Evolutionary conservation across 2,888 invertebrate species (phyloP), one percentile per base, ranked within the genome.

Genomic region (Bibio marci): DNA sequence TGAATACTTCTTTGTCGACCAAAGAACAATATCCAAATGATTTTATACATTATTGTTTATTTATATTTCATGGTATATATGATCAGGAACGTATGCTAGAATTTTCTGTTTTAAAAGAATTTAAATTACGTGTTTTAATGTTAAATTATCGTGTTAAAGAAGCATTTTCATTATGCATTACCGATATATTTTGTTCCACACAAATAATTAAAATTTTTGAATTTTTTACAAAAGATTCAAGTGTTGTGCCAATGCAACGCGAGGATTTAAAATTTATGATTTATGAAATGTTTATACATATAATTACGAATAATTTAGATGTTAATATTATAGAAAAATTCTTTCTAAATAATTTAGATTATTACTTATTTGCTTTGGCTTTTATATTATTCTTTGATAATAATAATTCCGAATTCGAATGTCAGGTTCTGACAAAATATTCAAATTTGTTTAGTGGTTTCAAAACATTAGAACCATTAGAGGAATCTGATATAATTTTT

Each of bases 161-260:
- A 42, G 61, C 62, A 15, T 62, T 62, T 35, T 52, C 50, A 35
- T 48, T 59, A 19, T 60, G 60, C 41, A 49, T 62, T 43, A 51
- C 50, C 6, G 54, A 53, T 43, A 57, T 58, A 37, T 49, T 50
- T 35, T 56, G 40, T 30, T 48, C 55, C 28, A 49, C 52, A 37
- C 56, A 56, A 36, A 52, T 59, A 4, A 50, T 61, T 1, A 59
- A 59, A 51, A 50, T 62, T 10, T 62, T 62, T 43, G 62, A 62
- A 50, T 61, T 59, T 48, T 62, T 62, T 42, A 61, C 61, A 47
- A 62, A 61, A 50, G 62, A 62, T 40, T 56, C 60, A 15, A 58
- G 58, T 40, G 58, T 59, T 40, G 60, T 62, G 40, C 62, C 62
- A 12, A 50, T 61, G 49, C 51, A 55, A 40, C 51, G 58, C 4